A percentile compares a stretch with the other conserved stretches of the same genome.
phyloP scores from a whole-genome alignment of 2,888 invertebrate genomes.

The Ophion ellenae region DNA sequence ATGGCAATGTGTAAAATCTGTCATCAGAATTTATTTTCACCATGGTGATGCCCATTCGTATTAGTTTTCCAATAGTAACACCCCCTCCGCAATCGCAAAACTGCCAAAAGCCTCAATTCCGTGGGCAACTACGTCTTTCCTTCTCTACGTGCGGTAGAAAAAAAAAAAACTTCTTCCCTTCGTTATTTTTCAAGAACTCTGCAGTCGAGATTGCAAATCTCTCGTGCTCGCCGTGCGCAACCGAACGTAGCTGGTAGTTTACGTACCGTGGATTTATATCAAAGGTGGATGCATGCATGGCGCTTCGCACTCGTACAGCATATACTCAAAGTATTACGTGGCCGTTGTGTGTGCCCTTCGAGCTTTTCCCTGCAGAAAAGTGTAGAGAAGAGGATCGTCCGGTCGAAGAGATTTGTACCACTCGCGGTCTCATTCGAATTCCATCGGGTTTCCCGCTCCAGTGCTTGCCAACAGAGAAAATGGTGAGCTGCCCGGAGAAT shows the following conservation, averaged over 20 bases:
- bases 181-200: background rate
- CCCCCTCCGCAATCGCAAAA: background rate
- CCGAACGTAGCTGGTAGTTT: constrained; percentile 6
- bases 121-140: background rate
- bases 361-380: constrained; percentile 48
- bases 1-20: too few relatives aligned
- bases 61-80: background rate
- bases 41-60: background rate
- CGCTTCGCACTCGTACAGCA: background rate
- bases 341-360: constrained; percentile 52
- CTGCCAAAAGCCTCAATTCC: background rate
- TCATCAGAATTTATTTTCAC: too few relatives aligned
- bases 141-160: background rate
- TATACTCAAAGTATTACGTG: constrained; percentile 53
- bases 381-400: constrained; percentile 70
- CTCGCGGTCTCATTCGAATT: constrained; percentile 61
- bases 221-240: constrained; percentile 16
- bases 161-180: background rate
- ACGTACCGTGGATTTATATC: constrained; percentile 16
- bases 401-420: constrained; percentile 69
- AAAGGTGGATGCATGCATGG: constrained; percentile 3
- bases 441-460: constrained; percentile 52
- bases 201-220: constrained; percentile 4
- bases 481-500: constrained; percentile 22
- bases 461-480: constrained; percentile 47